Conservation (phyloP, 2,888 invertebrate species). For the Neoscelio sp. region DNA sequence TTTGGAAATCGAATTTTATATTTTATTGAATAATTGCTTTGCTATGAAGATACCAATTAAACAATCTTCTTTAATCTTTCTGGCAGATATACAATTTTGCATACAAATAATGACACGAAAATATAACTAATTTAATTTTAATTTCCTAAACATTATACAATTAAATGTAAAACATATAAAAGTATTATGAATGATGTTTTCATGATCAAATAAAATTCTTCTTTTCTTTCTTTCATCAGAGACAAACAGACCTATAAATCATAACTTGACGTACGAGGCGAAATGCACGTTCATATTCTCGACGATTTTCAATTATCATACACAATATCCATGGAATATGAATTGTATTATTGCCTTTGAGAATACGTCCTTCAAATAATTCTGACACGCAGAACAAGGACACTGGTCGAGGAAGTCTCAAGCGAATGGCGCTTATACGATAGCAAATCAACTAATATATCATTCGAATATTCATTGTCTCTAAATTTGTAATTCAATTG, state of each 20-base stretch:
- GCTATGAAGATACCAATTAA: constrained; percentile 11
- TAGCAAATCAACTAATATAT: constrained; percentile 8
- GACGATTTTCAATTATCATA: constrained; percentile 77
- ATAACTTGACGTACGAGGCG: constrained; percentile 51
- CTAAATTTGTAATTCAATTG: constrained; percentile 36
- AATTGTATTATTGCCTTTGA: constrained; percentile 70
- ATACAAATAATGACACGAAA: no score
- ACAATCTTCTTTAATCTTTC: no score
- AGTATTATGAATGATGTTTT: constrained; percentile 14
- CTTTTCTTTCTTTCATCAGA: constrained; percentile 28
- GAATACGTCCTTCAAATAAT: constrained; percentile 68
- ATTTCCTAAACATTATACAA: neutral
- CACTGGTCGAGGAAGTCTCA: constrained; percentile 32
- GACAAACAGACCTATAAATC: constrained; percentile 42
- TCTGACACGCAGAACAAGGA: constrained; percentile 59
- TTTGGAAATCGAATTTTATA: constrained; percentile 46
- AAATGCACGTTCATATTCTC: constrained; percentile 59
- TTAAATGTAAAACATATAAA: neutral
- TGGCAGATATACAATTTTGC: no score
- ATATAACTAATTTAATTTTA: constrained; percentile 19
- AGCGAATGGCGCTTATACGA: neutral
- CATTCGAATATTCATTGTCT: constrained; percentile 37
- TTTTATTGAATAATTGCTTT: constrained; percentile 27
- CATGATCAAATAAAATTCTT: constrained; percentile 37
- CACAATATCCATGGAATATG: constrained; percentile 72